A percentile compares a stretch with the other conserved stretches of the same genome.
Evolutionary conservation across 2,797 vertebrate genomes (phyloP).

Genomic region (Gymnothorax reevesii): DNA sequence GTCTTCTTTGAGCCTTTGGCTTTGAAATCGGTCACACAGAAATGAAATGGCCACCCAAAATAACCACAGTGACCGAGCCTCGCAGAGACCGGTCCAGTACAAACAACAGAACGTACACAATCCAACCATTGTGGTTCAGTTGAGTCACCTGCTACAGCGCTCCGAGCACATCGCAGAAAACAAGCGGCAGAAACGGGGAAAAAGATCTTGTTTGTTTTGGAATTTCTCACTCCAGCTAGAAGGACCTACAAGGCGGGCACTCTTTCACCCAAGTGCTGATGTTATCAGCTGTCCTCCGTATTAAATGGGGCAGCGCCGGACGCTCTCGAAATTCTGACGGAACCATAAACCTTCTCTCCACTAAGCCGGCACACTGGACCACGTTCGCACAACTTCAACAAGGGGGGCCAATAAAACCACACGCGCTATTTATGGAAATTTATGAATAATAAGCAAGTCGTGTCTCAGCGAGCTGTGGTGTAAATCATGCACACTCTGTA

Average conservation of each 20-base stretch:
- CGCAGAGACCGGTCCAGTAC: slow-evolving; percentile 5
- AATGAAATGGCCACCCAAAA: not conserved
- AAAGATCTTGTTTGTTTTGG: not conserved
- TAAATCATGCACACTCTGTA: not conserved
- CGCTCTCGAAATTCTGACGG: not conserved
- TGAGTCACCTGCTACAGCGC: not conserved
- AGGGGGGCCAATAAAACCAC: not conserved
- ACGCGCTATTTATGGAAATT: not conserved
- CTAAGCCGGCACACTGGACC: not conserved
- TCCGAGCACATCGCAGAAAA: not conserved
- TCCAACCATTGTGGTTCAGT: not conserved
- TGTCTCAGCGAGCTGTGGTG: not conserved
- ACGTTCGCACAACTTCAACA: not conserved
- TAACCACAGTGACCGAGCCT: slow-evolving; percentile 2
- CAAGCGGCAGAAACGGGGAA: not conserved
- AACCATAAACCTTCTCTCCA: not conserved
- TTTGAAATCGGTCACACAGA: not conserved
- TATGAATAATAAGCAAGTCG: not conserved
- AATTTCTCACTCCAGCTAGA: not conserved
- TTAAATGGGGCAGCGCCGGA: not conserved
- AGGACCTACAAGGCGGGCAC: not conserved
- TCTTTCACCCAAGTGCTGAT: not conserved
- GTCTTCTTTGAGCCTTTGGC: not conserved
- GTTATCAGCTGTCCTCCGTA: not conserved
- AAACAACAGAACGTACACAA: not conserved